Conservation (phyloP, 2,113 vertebrate species). For the Percopsis transmontana region DNA sequence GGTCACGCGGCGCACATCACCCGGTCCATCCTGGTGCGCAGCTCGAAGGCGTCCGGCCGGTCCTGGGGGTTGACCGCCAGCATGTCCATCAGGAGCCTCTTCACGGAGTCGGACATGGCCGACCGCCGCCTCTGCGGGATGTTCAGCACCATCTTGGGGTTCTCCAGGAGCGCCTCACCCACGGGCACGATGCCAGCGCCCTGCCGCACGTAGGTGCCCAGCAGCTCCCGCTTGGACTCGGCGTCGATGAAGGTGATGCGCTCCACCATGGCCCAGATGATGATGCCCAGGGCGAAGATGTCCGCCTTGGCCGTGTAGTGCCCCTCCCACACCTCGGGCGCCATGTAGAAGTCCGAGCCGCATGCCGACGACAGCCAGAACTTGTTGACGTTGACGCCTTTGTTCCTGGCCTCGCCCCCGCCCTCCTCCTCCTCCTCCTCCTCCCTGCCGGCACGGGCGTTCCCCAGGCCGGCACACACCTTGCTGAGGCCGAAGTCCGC, state of each 20-base stretch:
- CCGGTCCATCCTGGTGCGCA: slow-evolving; percentile 90
- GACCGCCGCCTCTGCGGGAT: slow-evolving; percentile 94
- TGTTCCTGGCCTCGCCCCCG: slow-evolving; percentile 55
- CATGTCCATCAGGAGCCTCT: slow-evolving; percentile 93
- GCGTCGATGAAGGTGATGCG: slow-evolving; percentile 94
- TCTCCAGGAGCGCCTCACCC: slow-evolving; percentile 94
- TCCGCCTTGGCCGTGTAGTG: slow-evolving; percentile 98
- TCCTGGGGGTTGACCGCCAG: slow-evolving; percentile 95
- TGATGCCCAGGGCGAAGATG: slow-evolving; percentile 96
- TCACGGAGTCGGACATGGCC: slow-evolving; percentile 90
- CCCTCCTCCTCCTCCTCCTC: slow-evolving; percentile 55
- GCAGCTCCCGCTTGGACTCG: slow-evolving; percentile 91
- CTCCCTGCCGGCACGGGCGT: slow-evolving; percentile 66
- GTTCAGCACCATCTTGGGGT: slow-evolving; percentile 96
- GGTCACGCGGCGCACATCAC: slow-evolving; percentile 78
- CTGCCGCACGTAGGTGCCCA: slow-evolving; percentile 92
- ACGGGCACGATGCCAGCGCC: slow-evolving; percentile 92
- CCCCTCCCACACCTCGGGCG: slow-evolving; percentile 95
- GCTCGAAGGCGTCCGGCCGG: slow-evolving; percentile 91
- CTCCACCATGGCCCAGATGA: slow-evolving; percentile 98
- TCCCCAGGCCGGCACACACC: slow-evolving; percentile 87
- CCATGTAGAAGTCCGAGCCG: slow-evolving; percentile 96
- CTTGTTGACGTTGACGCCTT: slow-evolving; percentile 89
- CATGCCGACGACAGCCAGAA: slow-evolving; percentile 94
- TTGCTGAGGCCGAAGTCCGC: slow-evolving; percentile 96